These are phyloP conservation scores for Drosophila glabriapex DNA, from an alignment of 2,888 invertebrate species.

Conservation along the genomic window DNA sequence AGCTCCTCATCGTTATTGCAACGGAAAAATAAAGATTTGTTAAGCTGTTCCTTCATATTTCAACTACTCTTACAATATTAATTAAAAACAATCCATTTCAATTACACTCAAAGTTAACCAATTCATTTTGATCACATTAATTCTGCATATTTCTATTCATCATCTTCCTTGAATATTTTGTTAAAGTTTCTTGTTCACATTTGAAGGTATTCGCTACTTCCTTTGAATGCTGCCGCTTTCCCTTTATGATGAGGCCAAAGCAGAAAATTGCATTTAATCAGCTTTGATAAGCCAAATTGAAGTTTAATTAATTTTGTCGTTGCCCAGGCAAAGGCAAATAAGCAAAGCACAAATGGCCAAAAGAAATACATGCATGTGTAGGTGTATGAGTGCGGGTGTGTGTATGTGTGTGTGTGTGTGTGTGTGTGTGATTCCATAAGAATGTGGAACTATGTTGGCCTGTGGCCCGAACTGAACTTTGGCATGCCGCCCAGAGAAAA, in stretches of 20 bases:
- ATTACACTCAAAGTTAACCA: constrained; percentile 16
- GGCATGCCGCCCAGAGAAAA: constrained; percentile 60
- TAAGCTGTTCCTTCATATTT: background rate
- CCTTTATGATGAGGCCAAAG: background rate
- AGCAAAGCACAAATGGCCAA: constrained; percentile 27
- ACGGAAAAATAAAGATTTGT: too few relatives aligned
- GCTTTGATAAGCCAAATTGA: constrained; percentile 67
- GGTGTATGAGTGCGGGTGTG: background rate
- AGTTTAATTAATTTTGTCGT: constrained; percentile 67
- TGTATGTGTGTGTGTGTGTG: constrained; percentile 1
- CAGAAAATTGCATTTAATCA: constrained; percentile 60
- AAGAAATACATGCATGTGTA: constrained; percentile 16
- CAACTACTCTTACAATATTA: too few relatives aligned
- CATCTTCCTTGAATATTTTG: constrained; percentile 11
- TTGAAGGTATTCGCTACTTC: background rate
- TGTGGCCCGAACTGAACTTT: constrained; percentile 43
- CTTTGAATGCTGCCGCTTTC: background rate
- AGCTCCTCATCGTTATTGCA: too few relatives aligned
- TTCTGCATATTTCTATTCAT: constrained; percentile 15
- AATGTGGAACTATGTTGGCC: constrained; percentile 38
- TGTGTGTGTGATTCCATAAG: constrained; percentile 22
- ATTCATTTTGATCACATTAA: background rate
- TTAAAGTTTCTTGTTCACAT: constrained; percentile 1
- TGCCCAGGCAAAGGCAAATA: constrained; percentile 39
- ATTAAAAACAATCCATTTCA: constrained; percentile 6